phyloP scores from a whole-genome alignment of 2,797 vertebrate genomes.

The Semaprochilodus insignis region DNA sequence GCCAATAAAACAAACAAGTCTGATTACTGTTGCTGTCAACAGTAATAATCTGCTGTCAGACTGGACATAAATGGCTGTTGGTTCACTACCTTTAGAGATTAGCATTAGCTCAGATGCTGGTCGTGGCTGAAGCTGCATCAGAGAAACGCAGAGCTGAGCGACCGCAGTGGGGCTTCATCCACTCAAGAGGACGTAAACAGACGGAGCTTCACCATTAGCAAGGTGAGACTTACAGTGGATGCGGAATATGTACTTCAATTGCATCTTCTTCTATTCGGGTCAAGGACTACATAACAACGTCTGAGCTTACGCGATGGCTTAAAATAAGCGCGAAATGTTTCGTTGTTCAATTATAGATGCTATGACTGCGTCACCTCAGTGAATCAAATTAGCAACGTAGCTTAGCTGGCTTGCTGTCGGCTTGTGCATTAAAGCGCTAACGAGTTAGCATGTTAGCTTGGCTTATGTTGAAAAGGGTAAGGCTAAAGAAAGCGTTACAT shows the following conservation, averaged over 20 bases:
- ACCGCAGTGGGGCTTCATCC: conserved; percentile 9
- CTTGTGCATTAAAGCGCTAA: background rate
- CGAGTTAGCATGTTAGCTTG: background rate
- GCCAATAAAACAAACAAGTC: no score
- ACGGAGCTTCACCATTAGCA: conserved; percentile 21
- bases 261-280: background rate
- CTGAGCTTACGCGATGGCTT: background rate
- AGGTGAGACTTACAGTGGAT: conserved; percentile 17
- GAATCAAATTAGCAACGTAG: conserved; percentile 30
- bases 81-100: background rate
- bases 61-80: background rate
- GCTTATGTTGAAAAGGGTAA: background rate
- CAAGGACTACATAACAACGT: no score
- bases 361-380: conserved; percentile 44
- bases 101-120: background rate
- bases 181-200: conserved; percentile 28
- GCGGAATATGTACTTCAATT: background rate
- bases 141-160: conserved; percentile 14
- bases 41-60: background rate
- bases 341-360: background rate
- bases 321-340: background rate
- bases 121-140: background rate
- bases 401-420: background rate
- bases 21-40: background rate
- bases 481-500: background rate